phyloP scores from a whole-genome alignment of 2,888 invertebrate species.

The Lasioglossum villosulum region DNA sequence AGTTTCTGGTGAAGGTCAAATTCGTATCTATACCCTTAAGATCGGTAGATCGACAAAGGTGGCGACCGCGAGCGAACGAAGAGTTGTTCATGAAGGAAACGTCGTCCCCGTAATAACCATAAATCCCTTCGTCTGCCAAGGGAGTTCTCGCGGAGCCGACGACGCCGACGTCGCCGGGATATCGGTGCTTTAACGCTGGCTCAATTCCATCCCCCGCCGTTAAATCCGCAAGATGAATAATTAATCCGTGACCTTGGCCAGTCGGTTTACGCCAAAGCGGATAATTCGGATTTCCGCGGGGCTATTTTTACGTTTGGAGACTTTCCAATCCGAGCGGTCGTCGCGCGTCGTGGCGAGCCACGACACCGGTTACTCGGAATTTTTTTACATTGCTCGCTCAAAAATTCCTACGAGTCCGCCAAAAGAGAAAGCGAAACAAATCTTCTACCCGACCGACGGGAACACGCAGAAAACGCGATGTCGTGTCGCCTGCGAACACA shows the following conservation, averaged over 20 bases:
- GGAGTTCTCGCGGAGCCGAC: constrained; percentile 19
- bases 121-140: constrained; percentile 42
- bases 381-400: constrained; percentile 12
- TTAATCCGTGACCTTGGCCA: constrained; percentile 62
- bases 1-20: too few species aligned
- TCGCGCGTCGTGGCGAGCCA: background rate
- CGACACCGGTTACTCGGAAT: background rate
- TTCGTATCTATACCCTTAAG: too few species aligned
- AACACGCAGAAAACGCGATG: constrained; percentile 1
- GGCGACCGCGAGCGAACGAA: constrained; percentile 11
- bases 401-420: constrained; percentile 10
- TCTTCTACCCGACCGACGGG: constrained; percentile 11
- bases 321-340: constrained; percentile 34
- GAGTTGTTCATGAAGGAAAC: constrained; percentile 38
- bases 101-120: constrained; percentile 52
- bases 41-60: background rate
- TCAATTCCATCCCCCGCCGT: constrained; percentile 53
- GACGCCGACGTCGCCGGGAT: constrained; percentile 19
- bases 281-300: constrained; percentile 43
- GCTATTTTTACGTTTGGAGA: constrained; percentile 40
- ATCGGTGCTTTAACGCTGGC: constrained; percentile 38
- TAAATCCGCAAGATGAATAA: constrained; percentile 59
- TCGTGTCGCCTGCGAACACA: background rate
- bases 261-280: constrained; percentile 13
- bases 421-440: constrained; percentile 37